Base-by-base conservation (phyloP, 2,113 vertebrate species). In the Dolichallabes microphthalmus region DNA sequence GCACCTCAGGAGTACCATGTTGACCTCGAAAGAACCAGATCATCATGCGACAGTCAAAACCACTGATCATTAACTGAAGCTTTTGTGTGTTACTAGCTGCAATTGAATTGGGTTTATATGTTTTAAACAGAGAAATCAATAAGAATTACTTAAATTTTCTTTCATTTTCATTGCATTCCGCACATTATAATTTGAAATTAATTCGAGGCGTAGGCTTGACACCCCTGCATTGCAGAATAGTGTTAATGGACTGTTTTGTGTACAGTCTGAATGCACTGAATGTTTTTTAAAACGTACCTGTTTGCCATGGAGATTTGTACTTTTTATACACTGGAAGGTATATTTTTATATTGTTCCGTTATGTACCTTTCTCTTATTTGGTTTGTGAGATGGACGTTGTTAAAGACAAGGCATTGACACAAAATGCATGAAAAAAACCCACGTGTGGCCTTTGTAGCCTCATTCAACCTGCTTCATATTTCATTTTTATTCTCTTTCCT, bases 401-500 rank as follows among this genome's bases (percentile, higher is more conserved):
- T 25, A 63, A 77, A 27, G 22, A 50, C n/a, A 64, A 57, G 20
- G 22, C 58, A 76, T 68, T 77, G 58, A 77, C 39, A 81, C 22
- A n/a, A 80, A 52, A 77, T 30, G 57, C 77, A 57, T 57, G 74
- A 74, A 50, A 68, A 66, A 66, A 0, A 11, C 20, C 63, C 86
- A 82, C 71, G 82, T 75, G 25, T 88, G 77, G 30, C 58, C 25
- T 87, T 84, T 82, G 61, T 55, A 76, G 27, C 60, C 53, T 19
- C 5, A 8, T n/a, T 32, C 25, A 4, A 64, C 75, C 73, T 66
- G 57, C 83, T 61, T 57, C 75, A 27, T 78, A 64, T 10, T 68
- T n/a, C 71, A 53, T 30, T 58, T 91, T 85, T 88, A 90, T 87
- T 93, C 88, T 89, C 94, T 86, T 90, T 90, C 89, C 89, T 86